Evolutionary conservation across 2,888 invertebrate species (phyloP).

Genomic region (Trichopria drosophilae): DNA sequence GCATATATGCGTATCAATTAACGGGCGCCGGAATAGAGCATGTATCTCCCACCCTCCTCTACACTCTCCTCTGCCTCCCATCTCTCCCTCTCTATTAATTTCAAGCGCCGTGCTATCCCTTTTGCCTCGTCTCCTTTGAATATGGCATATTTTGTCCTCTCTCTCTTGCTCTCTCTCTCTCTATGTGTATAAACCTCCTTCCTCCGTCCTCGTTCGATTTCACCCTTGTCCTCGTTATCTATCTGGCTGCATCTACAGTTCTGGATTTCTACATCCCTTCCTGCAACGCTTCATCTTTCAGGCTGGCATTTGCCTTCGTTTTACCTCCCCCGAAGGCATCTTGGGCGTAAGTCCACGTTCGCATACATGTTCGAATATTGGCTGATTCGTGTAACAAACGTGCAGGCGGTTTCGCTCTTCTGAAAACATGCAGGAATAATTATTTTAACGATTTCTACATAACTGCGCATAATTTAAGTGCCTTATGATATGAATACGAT

Average conservation of each 20-base stretch:
- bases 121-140: too few species aligned
- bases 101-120: too few species aligned
- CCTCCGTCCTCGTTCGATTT: not conserved
- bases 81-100: conserved; percentile 20
- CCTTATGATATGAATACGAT: too few species aligned
- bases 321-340: not conserved
- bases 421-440: too few species aligned
- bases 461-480: too few species aligned
- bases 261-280: not conserved
- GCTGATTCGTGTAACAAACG: too few species aligned
- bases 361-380: too few species aligned
- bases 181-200: conserved; percentile 21
- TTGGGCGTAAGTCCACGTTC: conserved; percentile 32
- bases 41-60: conserved; percentile 18
- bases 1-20: conserved; percentile 25
- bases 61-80: conserved; percentile 17
- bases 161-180: conserved; percentile 24
- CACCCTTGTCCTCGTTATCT: conserved; percentile 8
- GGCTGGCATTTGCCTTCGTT: not conserved
- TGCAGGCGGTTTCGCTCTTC: too few species aligned
- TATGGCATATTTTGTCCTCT: conserved; percentile 13
- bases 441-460: too few species aligned
- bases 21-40: conserved; percentile 16
- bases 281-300: not conserved
- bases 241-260: not conserved